Base-by-base conservation (phyloP, 2,113 vertebrate species). In the Orientallactaga bullata region DNA sequence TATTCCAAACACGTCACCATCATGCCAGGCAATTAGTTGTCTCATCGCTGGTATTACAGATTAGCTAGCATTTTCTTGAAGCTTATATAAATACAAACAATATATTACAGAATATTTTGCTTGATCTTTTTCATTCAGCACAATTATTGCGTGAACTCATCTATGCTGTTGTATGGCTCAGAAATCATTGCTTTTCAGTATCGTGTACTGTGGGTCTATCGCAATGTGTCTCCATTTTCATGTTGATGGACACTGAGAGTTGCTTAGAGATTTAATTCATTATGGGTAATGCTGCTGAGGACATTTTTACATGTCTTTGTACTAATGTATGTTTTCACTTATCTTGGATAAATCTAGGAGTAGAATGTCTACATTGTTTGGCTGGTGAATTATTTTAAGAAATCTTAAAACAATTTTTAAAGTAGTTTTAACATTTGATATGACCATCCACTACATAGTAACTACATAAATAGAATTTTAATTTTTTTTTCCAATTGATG, bases 61-160 rank as follows among this genome's bases (percentile, higher is more conserved):
- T 35, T 15, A n/a, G 3, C 17, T 85, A 3, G 12, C 28, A 58
- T 58, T 80, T 87, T 61, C 11, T 61, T 76, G 28, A 68, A 81
- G 1, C 17, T 82, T 51, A 30, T 10, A 10, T 58, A 65, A 55
- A 63, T 58, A 11, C 76, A 68, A 93, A 23, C 10, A 28, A 24
- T 1, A 55, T 17, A 16, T 13, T 0, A 28, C 3, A 51, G 30
- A 15, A 1, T 47, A 32, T 24, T 76, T 76, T 0, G 8, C 16
- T 37, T 58, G 4, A 0, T 63, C 28, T 66, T 24, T 68, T 39
- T 42, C 23, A 16, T 24, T 42, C 4, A 20, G 81, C 30, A 35
- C 13, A 16, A 26, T 26, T 78, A 9, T 69, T 60, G 26, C 39
- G 71, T 66, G 32, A 51, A 60, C 20, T 69, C 2, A 13, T 7